Evolutionary conservation across 1,140 invertebrate genomes (phyloP).

Genomic region (Micrasema longulum): DNA sequence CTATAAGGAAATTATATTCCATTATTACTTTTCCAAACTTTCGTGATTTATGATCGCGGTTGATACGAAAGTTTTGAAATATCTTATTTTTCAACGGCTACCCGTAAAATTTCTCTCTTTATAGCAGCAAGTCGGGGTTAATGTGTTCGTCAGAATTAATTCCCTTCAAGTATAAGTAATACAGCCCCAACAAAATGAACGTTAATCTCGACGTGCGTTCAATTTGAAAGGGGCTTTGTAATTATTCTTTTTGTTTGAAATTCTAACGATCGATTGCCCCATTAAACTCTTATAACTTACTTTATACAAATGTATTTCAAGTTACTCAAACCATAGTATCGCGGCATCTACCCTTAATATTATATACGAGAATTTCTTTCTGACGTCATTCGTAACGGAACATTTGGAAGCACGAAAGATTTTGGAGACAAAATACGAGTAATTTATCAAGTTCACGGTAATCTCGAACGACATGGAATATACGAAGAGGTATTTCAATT

Average conservation of each 20-base stretch:
- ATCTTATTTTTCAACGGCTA: too few relatives aligned
- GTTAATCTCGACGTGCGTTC: constrained; percentile 20
- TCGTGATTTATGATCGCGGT: too few relatives aligned
- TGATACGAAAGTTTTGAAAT: too few relatives aligned
- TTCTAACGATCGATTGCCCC: constrained; percentile 17
- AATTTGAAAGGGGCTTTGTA: constrained; percentile 28
- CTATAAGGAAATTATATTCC: too few relatives aligned
- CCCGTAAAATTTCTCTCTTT: constrained; percentile 19
- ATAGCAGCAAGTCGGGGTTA: constrained; percentile 27
- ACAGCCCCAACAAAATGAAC: constrained; percentile 25
- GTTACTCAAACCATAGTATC: not conserved
- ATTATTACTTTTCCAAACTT: too few relatives aligned
- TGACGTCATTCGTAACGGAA: constrained; percentile 1
- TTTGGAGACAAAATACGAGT: constrained; percentile 8
- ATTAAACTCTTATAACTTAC: constrained; percentile 26
- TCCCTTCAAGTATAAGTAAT: constrained; percentile 12
- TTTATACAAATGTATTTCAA: constrained; percentile 14
- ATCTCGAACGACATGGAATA: not conserved
- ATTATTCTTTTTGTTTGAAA: constrained; percentile 39
- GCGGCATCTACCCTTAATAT: not conserved
- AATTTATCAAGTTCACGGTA: constrained; percentile 11
- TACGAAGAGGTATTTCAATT: not conserved
- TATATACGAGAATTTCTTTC: not conserved
- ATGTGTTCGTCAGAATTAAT: constrained; percentile 27
- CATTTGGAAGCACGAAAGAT: not conserved